phyloP scores from a whole-genome alignment of 2,797 vertebrate genomes.

The Manis pentadactyla region DNA sequence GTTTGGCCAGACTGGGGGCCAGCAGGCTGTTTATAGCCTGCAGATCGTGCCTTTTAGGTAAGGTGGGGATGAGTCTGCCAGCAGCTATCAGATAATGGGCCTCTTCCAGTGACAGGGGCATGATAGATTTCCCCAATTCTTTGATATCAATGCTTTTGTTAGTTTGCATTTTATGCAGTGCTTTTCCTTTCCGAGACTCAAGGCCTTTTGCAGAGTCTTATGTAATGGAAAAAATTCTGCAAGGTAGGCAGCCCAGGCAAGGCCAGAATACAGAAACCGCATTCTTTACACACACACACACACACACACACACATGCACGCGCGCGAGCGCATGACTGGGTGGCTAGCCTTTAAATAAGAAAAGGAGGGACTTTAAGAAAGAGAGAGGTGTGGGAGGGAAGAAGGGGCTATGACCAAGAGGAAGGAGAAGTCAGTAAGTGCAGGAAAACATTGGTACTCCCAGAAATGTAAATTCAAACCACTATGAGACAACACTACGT shows the following conservation, averaged over 20 bases:
- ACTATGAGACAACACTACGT: neutral
- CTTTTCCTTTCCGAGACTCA: conserved; percentile 51
- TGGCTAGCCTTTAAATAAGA: conserved; percentile 36
- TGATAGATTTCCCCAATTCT: conserved; percentile 71
- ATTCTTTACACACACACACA: neutral
- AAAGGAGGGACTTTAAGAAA: conserved; percentile 6
- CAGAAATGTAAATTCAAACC: conserved; percentile 4
- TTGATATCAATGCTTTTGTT: conserved; percentile 63
- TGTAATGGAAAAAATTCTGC: conserved; percentile 78
- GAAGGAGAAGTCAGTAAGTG: neutral
- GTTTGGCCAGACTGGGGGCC: conserved; percentile 43
- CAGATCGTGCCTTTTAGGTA: conserved; percentile 54
- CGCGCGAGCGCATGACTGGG: neutral
- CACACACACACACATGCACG: too few species aligned
- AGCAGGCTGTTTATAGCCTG: conserved; percentile 63
- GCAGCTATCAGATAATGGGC: conserved; percentile 60
- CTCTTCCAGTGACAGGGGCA: conserved; percentile 39
- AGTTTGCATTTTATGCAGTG: conserved; percentile 71
- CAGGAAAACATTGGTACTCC: neutral
- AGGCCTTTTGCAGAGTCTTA: conserved; percentile 72
- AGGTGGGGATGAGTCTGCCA: neutral
- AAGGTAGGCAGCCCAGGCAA: conserved; percentile 60
- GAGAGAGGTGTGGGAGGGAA: neutral
- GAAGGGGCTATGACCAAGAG: neutral
- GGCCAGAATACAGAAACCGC: conserved; percentile 57